These are phyloP conservation scores for Rhynchotus rufescens DNA, from an alignment of 2,797 vertebrate genomes.

Conservation along the genomic window DNA sequence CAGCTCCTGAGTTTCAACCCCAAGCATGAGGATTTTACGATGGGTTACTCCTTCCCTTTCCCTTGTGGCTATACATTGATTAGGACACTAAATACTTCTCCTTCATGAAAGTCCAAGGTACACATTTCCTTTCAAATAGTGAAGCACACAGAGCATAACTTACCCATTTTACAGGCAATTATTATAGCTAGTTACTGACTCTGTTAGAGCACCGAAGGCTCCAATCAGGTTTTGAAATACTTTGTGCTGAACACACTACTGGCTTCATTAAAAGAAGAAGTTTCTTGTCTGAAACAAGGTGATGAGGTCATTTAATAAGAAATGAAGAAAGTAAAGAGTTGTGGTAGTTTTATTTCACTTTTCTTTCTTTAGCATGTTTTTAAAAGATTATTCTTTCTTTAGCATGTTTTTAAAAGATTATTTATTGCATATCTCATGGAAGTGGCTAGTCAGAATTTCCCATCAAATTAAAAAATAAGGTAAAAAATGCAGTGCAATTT, in stretches of 20 bases:
- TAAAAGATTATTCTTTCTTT: neutral
- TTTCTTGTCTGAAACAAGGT: neutral
- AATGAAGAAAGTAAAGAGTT: neutral
- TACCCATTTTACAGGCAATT: neutral
- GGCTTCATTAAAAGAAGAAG: neutral
- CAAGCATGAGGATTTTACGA: neutral
- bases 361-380: neutral
- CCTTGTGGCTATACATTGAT: neutral
- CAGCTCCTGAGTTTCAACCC: neutral
- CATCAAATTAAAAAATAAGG: neutral
- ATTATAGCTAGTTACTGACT: neutral
- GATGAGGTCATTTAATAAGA: neutral
- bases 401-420: neutral
- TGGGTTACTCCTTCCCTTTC: neutral
- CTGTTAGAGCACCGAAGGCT: neutral
- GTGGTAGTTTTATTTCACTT: neutral
- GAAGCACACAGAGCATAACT: neutral
- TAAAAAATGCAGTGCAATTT: neutral
- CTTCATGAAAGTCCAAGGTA: constrained; percentile 5
- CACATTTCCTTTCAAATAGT: neutral
- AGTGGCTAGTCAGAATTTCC: neutral
- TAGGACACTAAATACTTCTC: neutral
- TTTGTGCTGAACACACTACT: neutral
- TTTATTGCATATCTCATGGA: neutral
- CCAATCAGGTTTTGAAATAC: neutral